A percentile compares a stretch with the other conserved stretches of the same genome.
These are phyloP conservation scores for Odontophorus gujanensis DNA, from an alignment of 2,113 vertebrate species.

Conservation along the genomic window DNA sequence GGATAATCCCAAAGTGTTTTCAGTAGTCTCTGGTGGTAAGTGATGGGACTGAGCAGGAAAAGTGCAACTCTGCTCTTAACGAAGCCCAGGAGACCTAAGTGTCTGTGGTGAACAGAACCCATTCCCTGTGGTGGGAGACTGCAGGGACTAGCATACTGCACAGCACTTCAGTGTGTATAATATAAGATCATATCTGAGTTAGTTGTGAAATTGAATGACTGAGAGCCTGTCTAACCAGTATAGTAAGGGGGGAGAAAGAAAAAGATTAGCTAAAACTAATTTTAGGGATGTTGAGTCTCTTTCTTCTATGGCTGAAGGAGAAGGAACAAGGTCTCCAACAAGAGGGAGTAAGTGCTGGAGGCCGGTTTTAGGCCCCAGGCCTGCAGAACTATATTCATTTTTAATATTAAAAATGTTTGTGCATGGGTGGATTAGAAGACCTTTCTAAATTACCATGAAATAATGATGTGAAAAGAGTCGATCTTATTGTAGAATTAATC, in stretches of 20 bases:
- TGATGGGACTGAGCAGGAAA: background rate
- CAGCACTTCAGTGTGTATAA: rapidly evolving
- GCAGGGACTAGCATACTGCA: background rate
- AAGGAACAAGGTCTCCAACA: background rate
- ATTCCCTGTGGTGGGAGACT: background rate
- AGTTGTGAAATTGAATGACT: background rate
- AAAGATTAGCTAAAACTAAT: background rate
- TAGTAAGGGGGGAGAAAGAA: background rate
- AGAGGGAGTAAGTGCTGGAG: background rate
- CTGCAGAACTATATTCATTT: background rate
- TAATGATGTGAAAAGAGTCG: background rate
- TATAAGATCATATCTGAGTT: background rate
- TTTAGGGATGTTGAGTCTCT: background rate
- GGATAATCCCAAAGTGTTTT: background rate
- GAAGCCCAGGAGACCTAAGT: background rate
- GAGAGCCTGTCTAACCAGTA: background rate
- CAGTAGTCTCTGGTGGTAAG: background rate
- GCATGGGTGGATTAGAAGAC: background rate
- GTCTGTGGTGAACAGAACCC: background rate
- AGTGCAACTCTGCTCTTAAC: background rate
- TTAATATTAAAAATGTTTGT: background rate
- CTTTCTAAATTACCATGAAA: background rate
- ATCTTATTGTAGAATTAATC: background rate
- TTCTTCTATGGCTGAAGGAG: background rate
- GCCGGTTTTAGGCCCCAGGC: background rate